Evolutionary conservation across 2,797 vertebrate genomes (phyloP).

Genomic region (Apogon talboti): DNA sequence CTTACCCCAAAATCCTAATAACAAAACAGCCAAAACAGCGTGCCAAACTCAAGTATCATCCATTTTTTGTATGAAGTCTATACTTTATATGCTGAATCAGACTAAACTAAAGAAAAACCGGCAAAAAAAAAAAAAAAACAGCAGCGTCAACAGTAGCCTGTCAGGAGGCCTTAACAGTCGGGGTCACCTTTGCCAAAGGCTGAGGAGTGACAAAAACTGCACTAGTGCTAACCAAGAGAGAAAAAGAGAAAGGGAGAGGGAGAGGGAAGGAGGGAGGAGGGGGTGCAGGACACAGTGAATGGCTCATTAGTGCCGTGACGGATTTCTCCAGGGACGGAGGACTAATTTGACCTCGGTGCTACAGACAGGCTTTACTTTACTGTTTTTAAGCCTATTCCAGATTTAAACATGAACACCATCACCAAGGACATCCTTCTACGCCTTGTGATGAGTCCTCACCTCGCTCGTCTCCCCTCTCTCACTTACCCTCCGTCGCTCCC

Average conservation of each 20-base stretch:
- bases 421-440: constrained; percentile 1
- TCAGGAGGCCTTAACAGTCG: neutral
- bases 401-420: constrained; percentile 10
- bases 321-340: constrained; percentile 15
- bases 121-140: neutral
- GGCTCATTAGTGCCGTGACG: constrained; percentile 35
- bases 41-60: no score
- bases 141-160: neutral
- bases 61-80: neutral
- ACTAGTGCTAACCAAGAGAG: neutral
- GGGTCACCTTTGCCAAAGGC: constrained; percentile 32
- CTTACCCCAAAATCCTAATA: no score
- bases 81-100: constrained; percentile 5
- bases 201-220: constrained; percentile 13
- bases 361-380: neutral
- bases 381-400: constrained; percentile 4
- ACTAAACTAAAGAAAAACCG: neutral
- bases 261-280: neutral
- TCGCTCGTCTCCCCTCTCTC: neutral
- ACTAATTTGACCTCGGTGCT: constrained; percentile 24
- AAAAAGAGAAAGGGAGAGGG: neutral
- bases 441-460: constrained; percentile 8
- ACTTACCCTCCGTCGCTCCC: neutral
- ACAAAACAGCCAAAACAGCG: no score
- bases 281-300: constrained; percentile 7